Evolutionary conservation across 2,113 vertebrate species (phyloP), one percentile per base, ranked within the genome.

Genomic region (Centropristis striata): DNA sequence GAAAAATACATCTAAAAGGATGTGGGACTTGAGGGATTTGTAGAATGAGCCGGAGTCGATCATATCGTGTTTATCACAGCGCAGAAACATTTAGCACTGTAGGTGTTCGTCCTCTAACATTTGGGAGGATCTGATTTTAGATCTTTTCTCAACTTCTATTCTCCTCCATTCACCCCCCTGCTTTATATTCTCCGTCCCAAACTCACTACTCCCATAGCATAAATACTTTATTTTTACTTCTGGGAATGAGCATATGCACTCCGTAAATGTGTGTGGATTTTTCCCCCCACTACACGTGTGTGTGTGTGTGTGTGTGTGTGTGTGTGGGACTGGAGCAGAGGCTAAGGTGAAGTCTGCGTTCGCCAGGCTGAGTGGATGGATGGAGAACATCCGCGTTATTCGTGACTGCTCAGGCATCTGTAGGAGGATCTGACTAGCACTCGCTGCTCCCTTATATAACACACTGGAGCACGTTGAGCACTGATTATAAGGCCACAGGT

Each of bases 401-500:
- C 94, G 94, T 96, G 95, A 95, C 95, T 95, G 92, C 65, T 76
- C 87, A 91, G 92, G 92, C 93, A 88, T 93, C 93, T 92, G 95
- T 95, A 94, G 95, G 95, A 93, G 95, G 94, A 92, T 93, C 89
- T 90, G 92, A 94, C 94, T 87, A 75, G 89, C 92, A 78, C 92
- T 92, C 81, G 53, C 85, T 78, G 86, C 71, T 88, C 86, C 25
- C 90, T 96, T 95, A 94, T 86, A 83, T 94, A 96, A 96, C 91
- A 69, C 80, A 86, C 57, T 76, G 83, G 75, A 87, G 80, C 84
- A 75, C 66, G 72, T 37, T 77, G 81, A 89, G 86, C 84, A 36
- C 91, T 86, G 90, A 88, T 92, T 91, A 88, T 68, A 60, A 86
- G 93, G 86, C 83, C 86, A 87, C 64, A 85, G 94, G 93, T 94